Conservation (phyloP, 2,113 vertebrate genomes). For the Seriola quinqueradiata region DNA sequence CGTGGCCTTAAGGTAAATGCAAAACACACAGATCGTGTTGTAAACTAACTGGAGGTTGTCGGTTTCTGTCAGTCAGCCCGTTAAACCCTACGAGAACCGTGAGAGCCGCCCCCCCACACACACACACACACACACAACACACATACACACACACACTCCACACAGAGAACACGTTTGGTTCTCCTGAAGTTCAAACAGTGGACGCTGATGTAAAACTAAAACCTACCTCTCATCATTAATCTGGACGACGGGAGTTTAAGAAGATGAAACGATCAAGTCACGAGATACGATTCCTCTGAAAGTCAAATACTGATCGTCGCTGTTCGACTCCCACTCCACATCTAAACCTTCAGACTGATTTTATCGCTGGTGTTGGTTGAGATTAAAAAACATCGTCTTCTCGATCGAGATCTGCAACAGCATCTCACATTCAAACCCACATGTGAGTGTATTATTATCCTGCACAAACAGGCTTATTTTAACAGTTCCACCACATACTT, state of each 20-base stretch:
- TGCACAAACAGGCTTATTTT: constrained; percentile 60
- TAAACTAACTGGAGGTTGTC: constrained; percentile 77
- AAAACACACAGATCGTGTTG: constrained; percentile 69
- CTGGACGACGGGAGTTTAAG: no score
- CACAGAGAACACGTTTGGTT: neutral
- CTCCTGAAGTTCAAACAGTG: constrained; percentile 31
- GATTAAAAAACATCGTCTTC: neutral
- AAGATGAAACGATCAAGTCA: no score
- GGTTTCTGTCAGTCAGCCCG: constrained; percentile 75
- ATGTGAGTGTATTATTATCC: neutral
- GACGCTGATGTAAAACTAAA: no score
- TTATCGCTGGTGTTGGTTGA: neutral
- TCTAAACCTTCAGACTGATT: neutral
- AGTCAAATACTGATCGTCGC: no score
- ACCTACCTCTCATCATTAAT: no score
- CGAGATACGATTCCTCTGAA: no score
- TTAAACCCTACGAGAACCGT: constrained; percentile 74
- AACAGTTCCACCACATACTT: constrained; percentile 72
- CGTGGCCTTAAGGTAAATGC: constrained; percentile 69
- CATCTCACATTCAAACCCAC: constrained; percentile 30
- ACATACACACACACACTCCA: constrained; percentile 3
- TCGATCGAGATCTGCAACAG: constrained; percentile 8
- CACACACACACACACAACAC: neutral
- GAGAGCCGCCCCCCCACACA: constrained; percentile 67
- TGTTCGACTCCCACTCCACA: no score